A percentile compares a stretch with the other conserved stretches of the same genome.
These are phyloP conservation scores for Cecidostiba fungosa DNA, from an alignment of 2,888 invertebrate species.

Conservation along the genomic window DNA sequence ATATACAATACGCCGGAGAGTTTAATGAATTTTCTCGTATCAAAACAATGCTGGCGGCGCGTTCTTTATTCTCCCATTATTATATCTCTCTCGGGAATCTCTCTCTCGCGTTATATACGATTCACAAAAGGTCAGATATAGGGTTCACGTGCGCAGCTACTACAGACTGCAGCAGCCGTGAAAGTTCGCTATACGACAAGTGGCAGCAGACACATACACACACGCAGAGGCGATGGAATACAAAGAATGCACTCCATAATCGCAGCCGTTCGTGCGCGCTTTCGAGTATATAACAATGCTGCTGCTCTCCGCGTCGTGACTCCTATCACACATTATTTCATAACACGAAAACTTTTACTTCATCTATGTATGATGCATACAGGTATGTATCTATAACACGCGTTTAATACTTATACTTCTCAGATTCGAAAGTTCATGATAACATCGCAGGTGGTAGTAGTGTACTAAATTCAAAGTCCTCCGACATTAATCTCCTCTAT, in stretches of 20 bases:
- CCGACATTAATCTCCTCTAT: too few relatives aligned
- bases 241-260: constrained; percentile 67
- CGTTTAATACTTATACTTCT: too few relatives aligned
- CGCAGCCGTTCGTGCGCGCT: constrained; percentile 41
- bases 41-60: background rate
- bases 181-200: constrained; percentile 47
- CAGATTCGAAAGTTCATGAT: too few relatives aligned
- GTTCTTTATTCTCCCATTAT: constrained; percentile 9
- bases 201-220: constrained; percentile 33
- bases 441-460: too few relatives aligned
- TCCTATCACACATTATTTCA: constrained; percentile 28
- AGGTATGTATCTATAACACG: too few relatives aligned
- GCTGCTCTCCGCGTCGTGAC: constrained; percentile 11
- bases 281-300: constrained; percentile 17
- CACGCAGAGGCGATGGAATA: constrained; percentile 36
- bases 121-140: constrained; percentile 44
- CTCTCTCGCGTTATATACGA: constrained; percentile 18
- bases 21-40: background rate
- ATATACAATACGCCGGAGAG: background rate
- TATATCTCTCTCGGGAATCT: background rate
- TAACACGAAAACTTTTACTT: background rate
- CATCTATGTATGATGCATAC: background rate
- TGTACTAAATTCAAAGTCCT: too few relatives aligned
- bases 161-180: constrained; percentile 27
- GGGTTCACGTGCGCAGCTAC: background rate